phyloP scores from a whole-genome alignment of 2,113 vertebrate genomes.

The Aphelocoma coerulescens region DNA sequence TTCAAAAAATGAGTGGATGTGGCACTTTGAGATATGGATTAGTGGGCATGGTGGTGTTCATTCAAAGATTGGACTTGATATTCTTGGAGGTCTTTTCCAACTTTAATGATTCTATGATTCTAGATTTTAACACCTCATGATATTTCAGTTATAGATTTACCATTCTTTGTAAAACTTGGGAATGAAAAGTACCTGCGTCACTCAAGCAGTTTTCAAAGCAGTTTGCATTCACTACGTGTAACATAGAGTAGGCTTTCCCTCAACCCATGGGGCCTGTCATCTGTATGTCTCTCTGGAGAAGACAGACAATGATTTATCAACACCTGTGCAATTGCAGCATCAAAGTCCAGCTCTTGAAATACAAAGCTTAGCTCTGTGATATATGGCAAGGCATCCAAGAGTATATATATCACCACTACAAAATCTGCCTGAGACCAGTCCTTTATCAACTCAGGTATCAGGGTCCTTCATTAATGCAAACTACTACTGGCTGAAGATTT shows the following conservation, averaged over 20 bases:
- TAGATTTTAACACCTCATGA: neutral
- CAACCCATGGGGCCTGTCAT: neutral
- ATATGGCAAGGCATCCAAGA: neutral
- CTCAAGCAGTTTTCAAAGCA: neutral
- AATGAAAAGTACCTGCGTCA: neutral
- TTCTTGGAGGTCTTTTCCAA: neutral
- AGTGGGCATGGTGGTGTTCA: neutral
- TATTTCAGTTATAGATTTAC: neutral
- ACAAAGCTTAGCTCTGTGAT: neutral
- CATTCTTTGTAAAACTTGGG: neutral
- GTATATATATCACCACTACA: neutral
- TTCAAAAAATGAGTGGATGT: neutral
- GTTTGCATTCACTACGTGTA: neutral
- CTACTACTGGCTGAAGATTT: neutral
- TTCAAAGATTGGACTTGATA: neutral
- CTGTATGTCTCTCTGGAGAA: neutral
- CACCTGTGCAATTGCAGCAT: neutral
- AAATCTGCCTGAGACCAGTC: neutral
- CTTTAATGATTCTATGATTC: neutral
- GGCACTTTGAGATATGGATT: neutral
- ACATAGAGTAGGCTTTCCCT: neutral
- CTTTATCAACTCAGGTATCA: neutral
- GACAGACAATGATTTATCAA: slow-evolving; percentile 5
- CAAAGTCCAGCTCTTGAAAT: neutral
- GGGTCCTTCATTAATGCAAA: neutral